Conservation (phyloP, 2,797 vertebrate species). For the Esox lucius region DNA sequence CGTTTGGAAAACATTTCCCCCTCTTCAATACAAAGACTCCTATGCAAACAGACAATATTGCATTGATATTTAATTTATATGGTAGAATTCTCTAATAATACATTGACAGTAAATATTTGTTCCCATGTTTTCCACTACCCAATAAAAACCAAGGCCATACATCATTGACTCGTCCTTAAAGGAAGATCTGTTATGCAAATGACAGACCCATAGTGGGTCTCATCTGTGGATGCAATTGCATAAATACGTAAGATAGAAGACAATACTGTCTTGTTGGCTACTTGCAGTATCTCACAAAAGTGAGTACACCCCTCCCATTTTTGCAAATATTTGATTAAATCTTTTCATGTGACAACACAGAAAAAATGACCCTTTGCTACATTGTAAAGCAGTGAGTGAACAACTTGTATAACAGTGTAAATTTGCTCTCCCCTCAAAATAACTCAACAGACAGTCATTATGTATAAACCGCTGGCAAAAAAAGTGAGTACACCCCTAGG, state of each 20-base stretch:
- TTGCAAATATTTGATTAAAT: no score
- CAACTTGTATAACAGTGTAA: no score
- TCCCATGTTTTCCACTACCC: background rate
- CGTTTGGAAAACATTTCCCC: constrained; percentile 17
- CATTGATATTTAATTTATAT: background rate
- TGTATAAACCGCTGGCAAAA: no score
- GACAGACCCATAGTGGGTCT: background rate
- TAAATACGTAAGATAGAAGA: constrained; percentile 32
- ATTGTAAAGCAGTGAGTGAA: no score
- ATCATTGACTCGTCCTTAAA: background rate
- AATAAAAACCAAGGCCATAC: background rate
- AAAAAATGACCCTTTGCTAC: no score
- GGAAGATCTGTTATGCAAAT: background rate
- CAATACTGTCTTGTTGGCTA: background rate
- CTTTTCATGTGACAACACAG: no score
- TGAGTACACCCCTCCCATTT: no score
- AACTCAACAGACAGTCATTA: no score
- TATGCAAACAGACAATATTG: constrained; percentile 33
- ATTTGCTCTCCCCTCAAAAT: no score
- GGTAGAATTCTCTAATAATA: constrained; percentile 3
- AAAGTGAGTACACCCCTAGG: no score
- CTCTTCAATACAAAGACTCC: constrained; percentile 51
- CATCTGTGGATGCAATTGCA: background rate
- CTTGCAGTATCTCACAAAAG: constrained; percentile 11
- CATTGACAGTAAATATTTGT: background rate